A percentile compares a stretch with the other conserved stretches of the same genome.
Evolutionary conservation across 2,888 invertebrate genomes (phyloP).

Genomic region (Smittia aterrima): DNA sequence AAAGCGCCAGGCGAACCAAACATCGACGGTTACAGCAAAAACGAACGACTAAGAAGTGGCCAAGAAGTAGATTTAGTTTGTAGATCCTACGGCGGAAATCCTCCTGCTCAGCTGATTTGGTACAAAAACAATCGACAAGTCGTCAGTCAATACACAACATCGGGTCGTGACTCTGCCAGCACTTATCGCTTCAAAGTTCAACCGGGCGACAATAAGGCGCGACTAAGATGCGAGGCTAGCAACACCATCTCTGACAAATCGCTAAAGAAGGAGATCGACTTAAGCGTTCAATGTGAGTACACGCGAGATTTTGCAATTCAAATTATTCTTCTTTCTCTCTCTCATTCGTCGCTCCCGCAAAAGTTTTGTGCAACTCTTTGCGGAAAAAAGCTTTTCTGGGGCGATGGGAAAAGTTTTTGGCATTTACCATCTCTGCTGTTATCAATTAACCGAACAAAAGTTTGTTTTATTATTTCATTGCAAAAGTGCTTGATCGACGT

Average conservation of each 20-base stretch:
- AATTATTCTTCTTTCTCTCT: background rate
- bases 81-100: constrained; percentile 92
- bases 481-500: constrained; percentile 7
- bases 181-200: constrained; percentile 85
- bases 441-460: constrained; percentile 7
- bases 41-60: constrained; percentile 81
- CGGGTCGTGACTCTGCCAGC: constrained; percentile 81
- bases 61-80: constrained; percentile 89
- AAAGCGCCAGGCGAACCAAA: constrained; percentile 92
- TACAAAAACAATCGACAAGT: constrained; percentile 89
- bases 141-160: constrained; percentile 79
- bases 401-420: background rate
- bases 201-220: constrained; percentile 88
- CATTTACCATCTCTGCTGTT: background rate
- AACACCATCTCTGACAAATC: constrained; percentile 85
- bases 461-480: constrained; percentile 6
- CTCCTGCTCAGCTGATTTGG: constrained; percentile 93
- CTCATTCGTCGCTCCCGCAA: background rate
- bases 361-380: background rate
- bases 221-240: constrained; percentile 90
- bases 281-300: constrained; percentile 89
- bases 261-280: constrained; percentile 78
- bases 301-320: background rate
- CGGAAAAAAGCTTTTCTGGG: background rate
- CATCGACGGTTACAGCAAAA: constrained; percentile 88